Evolutionary conservation across 2,113 vertebrate genomes (phyloP).

Genomic region (Ammospiza nelsoni): DNA sequence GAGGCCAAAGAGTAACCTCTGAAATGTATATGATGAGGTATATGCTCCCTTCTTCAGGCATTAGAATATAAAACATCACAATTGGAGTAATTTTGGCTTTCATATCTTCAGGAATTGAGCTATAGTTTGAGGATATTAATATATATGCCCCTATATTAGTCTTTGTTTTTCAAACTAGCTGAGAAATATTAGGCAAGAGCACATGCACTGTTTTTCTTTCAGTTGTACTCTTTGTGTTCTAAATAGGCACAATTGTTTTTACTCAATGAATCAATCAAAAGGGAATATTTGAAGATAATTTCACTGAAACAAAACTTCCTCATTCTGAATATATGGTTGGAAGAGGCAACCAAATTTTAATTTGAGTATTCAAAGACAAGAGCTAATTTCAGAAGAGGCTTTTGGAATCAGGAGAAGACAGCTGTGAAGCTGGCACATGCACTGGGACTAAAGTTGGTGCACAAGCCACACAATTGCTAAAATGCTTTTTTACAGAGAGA

Average conservation of each 20-base stretch:
- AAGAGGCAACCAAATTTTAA: slow-evolving; percentile 16
- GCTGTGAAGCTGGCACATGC: slow-evolving; percentile 37
- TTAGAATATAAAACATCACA: not conserved
- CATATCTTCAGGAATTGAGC: not conserved
- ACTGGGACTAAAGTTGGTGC: slow-evolving; percentile 19
- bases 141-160: not conserved
- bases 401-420: slow-evolving; percentile 14
- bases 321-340: not conserved
- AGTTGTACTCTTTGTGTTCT: not conserved
- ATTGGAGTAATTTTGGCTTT: not conserved
- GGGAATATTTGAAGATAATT: slow-evolving; percentile 7
- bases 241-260: not conserved
- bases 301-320: slow-evolving; percentile 8
- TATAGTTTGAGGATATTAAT: not conserved
- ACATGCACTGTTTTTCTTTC: not conserved
- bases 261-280: slow-evolving; percentile 22
- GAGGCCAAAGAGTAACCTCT: not conserved
- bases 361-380: not conserved
- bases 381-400: slow-evolving; percentile 8
- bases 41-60: not conserved
- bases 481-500: slow-evolving; percentile 1
- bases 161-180: not conserved
- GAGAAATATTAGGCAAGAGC: not conserved
- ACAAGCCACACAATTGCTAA: slow-evolving; percentile 12
- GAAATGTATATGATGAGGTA: not conserved